Evolutionary conservation across 2,113 vertebrate genomes (phyloP), one percentile per base, ranked within the genome.

Genomic region (Petrocephalus zakoni): DNA sequence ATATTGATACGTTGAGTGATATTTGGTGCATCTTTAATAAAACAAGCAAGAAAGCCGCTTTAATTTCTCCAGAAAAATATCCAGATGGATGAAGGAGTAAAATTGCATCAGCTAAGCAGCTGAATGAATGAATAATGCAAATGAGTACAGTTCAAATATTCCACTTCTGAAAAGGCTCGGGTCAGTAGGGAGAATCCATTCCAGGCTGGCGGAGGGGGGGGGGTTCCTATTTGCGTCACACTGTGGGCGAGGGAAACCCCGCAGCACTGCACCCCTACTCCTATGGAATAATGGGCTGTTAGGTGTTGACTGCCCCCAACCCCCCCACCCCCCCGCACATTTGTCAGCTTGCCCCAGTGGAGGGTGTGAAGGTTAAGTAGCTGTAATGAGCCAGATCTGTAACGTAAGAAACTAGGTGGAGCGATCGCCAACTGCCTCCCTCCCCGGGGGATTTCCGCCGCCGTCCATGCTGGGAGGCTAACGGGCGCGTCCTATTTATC

Each of bases 281-380:
- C 55, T 78, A 51, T 46, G 68, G 61, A 87, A 25, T 72, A 34
- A 88, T 49, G 61, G n/a, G 42, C 87, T 15, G 51, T 37, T 52
- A 51, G 47, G 68, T 25, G 64, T 51, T 46, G 53, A 25, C 15
- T n/a, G 49, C 6, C 19, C n/a, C n/a, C n/a, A n/a, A 47, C 82
- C 47, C n/a, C n/a, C 5, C 58, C 22, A 7, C 55, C 21, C 56
- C 56, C 29, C 68, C 15, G 25, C 8, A 17, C 29, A 17, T 29
- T 4, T 51, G 47, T 52, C 64, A 22, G 34, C 55, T 25, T 53
- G 9, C 49, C 87, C 51, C n/a, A 42, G 25, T 52, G 25, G 61
- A 53, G 25, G 49, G 51, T 19, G 47, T 37, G 87, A 88, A 88
- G 87, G 87, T 88, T 55, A 88, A 88, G 68, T 37, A n/a, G 72